Percentiles rank a stretch among this genome's conserved stretches.
Evolutionary conservation across 35 echinoderm and acorn worm species (phyloP).

Genomic region (Heliocidaris erythrogramma): DNA sequence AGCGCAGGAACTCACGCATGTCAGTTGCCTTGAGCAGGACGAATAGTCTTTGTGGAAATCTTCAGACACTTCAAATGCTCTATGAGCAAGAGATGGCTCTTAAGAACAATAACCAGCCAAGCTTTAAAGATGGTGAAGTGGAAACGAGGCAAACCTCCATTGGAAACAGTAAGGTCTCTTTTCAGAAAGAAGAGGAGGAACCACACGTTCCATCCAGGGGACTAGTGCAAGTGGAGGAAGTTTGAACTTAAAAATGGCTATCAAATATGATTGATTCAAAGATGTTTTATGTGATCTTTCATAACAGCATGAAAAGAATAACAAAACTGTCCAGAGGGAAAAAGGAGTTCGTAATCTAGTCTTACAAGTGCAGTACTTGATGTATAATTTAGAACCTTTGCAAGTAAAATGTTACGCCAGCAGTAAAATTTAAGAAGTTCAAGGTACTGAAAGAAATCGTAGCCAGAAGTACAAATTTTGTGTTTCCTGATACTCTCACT

Average conservation of each 20-base stretch:
- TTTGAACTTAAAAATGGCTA: background rate
- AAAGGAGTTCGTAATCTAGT: background rate
- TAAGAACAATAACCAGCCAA: constrained; percentile 34
- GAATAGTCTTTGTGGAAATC: constrained; percentile 83
- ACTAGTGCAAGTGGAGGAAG: background rate
- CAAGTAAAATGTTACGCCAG: too few relatives aligned
- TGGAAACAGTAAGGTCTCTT: constrained; percentile 19
- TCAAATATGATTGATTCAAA: background rate
- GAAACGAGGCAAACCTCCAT: constrained; percentile 26
- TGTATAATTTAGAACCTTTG: background rate
- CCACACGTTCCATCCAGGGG: background rate
- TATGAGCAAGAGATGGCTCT: constrained; percentile 45
- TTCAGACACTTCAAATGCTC: constrained; percentile 68
- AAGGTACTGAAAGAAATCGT: too few relatives aligned
- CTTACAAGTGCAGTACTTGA: background rate
- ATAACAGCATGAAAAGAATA: background rate
- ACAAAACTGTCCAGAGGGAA: background rate
- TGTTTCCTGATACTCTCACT: too few relatives aligned
- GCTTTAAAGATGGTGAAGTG: constrained; percentile 24
- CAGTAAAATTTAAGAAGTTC: too few relatives aligned
- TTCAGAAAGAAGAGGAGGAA: background rate
- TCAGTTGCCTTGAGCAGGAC: constrained; percentile 88
- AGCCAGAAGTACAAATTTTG: too few relatives aligned
- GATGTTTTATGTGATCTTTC: background rate
- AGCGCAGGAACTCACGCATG: constrained; percentile 67